phyloP scores from a whole-genome alignment of 2,797 vertebrate species.

The Artibeus lituratus region DNA sequence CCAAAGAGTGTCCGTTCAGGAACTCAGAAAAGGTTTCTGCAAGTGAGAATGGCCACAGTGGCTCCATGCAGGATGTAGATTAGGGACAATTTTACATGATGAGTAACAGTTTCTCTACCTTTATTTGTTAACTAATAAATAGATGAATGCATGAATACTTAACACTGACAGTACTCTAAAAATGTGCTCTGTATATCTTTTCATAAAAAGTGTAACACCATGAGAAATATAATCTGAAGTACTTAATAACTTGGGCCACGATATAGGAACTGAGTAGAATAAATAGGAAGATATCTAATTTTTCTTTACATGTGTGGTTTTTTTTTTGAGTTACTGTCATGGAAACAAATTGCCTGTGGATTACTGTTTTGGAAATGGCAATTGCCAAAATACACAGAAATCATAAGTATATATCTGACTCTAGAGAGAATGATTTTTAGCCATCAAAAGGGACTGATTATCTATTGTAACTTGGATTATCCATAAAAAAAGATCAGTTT shows the following conservation, averaged over 20 bases:
- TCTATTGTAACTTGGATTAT: not conserved
- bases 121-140: not conserved
- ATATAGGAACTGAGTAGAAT: not conserved
- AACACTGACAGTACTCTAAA: not conserved
- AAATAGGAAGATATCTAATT: not conserved
- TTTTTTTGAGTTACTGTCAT: constrained; percentile 14
- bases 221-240: not conserved
- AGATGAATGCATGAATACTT: not conserved
- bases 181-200: not conserved
- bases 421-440: not conserved
- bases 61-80: not conserved
- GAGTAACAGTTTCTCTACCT: not conserved
- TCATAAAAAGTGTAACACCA: not conserved
- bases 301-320: not conserved
- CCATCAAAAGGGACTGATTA: not conserved
- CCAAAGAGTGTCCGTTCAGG: not conserved
- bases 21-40: not conserved
- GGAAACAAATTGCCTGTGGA: not conserved
- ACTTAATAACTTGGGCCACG: not conserved
- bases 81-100: not conserved
- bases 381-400: not conserved
- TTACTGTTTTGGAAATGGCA: not conserved
- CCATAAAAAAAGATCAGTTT: not conserved
- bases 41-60: not conserved
- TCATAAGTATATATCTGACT: not conserved